Percentiles rank a stretch among this genome's conserved stretches.
phyloP scores from a whole-genome alignment of 2,797 vertebrate genomes.

The Nannoperca australis region DNA sequence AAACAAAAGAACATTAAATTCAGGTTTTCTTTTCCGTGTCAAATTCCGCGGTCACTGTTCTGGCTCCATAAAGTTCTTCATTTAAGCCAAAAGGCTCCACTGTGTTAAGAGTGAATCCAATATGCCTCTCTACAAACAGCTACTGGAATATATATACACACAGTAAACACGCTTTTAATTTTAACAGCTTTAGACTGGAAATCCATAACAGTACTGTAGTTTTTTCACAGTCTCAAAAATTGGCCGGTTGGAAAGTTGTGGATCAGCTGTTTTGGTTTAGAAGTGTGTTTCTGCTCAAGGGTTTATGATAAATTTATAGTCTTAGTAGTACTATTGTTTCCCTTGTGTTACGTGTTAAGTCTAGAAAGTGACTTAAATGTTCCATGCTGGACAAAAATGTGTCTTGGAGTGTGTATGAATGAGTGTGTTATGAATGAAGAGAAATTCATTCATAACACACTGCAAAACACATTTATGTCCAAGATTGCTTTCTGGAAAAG shows the following conservation, averaged over 20 bases:
- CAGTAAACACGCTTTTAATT: not conserved
- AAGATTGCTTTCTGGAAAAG: too few relatives aligned
- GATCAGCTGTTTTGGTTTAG: constrained; percentile 15
- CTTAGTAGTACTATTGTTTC: not conserved
- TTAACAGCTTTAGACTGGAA: not conserved
- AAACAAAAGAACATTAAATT: too few relatives aligned
- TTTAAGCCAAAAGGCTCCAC: not conserved
- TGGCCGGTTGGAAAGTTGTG: not conserved
- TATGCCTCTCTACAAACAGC: constrained; percentile 7
- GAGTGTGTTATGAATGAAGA: too few relatives aligned
- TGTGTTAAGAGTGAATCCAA: constrained; percentile 2
- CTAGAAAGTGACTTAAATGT: not conserved
- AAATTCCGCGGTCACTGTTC: too few relatives aligned
- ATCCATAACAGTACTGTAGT: not conserved
- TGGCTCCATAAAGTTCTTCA: too few relatives aligned
- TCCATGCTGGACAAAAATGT: too few relatives aligned
- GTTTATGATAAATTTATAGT: not conserved
- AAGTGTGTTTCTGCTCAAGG: not conserved
- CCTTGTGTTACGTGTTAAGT: not conserved
- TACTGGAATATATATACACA: not conserved
- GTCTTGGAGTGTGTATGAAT: too few relatives aligned
- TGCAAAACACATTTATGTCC: too few relatives aligned
- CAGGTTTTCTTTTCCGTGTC: too few relatives aligned
- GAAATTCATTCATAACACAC: too few relatives aligned
- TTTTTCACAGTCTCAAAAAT: not conserved